Conservation (phyloP, 2,113 vertebrate genomes). For the Phrynosoma blainvillii region DNA sequence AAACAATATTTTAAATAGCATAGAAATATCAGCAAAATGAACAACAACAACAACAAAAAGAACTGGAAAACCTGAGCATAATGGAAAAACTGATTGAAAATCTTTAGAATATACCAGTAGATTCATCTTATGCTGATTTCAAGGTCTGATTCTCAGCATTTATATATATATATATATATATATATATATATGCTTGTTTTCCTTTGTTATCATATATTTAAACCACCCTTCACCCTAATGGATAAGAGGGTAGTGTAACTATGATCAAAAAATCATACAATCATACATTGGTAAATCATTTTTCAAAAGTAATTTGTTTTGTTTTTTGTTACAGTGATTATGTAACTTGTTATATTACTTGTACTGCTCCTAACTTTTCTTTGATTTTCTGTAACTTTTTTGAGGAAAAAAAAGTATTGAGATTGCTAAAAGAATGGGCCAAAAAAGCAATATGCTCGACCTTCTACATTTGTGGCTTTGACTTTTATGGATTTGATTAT, state of each 20-base stretch:
- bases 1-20: slow-evolving; percentile 20
- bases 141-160: background rate
- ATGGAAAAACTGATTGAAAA: background rate
- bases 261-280: background rate
- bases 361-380: too few species aligned
- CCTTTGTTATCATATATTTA: background rate
- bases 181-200: background rate
- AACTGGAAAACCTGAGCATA: background rate
- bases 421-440: too few species aligned
- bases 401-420: too few species aligned
- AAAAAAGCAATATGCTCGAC: too few species aligned
- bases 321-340: too few species aligned
- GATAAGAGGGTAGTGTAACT: background rate
- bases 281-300: too few species aligned
- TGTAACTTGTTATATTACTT: too few species aligned
- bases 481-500: too few species aligned
- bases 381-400: too few species aligned
- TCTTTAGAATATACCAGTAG: background rate
- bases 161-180: too few species aligned
- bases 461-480: too few species aligned
- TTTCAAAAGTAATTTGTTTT: too few species aligned
- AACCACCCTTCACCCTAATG: background rate
- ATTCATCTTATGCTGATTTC: background rate
- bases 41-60: background rate
- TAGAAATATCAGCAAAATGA: background rate